phyloP scores from a whole-genome alignment of 2,113 vertebrate genomes.

The Ammodytes dubius region DNA sequence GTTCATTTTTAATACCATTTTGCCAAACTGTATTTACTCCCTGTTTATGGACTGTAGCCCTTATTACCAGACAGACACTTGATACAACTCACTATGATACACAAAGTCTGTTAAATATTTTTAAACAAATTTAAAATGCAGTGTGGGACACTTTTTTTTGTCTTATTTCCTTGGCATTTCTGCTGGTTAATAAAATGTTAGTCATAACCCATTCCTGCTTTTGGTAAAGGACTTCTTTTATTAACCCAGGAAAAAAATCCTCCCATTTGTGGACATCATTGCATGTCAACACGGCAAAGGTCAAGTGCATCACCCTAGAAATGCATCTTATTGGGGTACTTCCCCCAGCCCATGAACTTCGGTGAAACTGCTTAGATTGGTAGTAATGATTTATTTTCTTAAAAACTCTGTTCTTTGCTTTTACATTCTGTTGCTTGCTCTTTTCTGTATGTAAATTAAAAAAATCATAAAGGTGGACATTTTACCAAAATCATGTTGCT shows the following conservation, averaged over 20 bases:
- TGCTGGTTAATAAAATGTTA: conserved; percentile 77
- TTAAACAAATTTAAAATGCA: conserved; percentile 69
- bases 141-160: conserved; percentile 61
- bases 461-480: conserved; percentile 61
- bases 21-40: conserved; percentile 80
- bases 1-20: conserved; percentile 69
- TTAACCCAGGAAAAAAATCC: conserved; percentile 66
- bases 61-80: conserved; percentile 52
- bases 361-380: conserved; percentile 60
- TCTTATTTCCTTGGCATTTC: conserved; percentile 66
- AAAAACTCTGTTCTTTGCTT: conserved; percentile 45
- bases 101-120: conserved; percentile 47
- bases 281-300: conserved; percentile 66
- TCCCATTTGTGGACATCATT: conserved; percentile 69
- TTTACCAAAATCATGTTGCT: conserved; percentile 75
- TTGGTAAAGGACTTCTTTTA: conserved; percentile 78
- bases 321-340: conserved; percentile 33
- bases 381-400: conserved; percentile 44
- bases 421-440: conserved; percentile 57
- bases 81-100: conserved; percentile 44
- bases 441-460: conserved; percentile 60
- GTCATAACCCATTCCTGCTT: conserved; percentile 68
- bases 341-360: conserved; percentile 52
- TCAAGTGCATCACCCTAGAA: conserved; percentile 29
- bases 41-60: conserved; percentile 70